phyloP scores from a whole-genome alignment of 2,797 vertebrate species.

The Podarcis lilfordi region DNA sequence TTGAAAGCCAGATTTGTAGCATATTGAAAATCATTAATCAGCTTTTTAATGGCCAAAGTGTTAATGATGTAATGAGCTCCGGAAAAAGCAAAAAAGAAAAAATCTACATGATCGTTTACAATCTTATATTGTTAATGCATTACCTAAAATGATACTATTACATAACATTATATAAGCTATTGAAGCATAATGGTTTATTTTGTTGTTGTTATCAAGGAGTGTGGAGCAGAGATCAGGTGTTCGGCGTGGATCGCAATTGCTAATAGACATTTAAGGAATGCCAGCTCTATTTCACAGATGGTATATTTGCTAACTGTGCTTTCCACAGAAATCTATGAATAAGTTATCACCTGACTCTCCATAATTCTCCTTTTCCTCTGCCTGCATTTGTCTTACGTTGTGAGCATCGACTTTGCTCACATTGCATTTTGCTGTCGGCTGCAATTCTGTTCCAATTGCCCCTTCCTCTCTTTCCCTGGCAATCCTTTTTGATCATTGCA shows the following conservation, averaged over 20 bases:
- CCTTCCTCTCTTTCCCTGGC: not conserved
- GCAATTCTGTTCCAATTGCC: not conserved
- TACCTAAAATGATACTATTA: slow-evolving; percentile 58
- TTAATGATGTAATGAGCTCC: not conserved
- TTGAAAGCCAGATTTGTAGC: not conserved
- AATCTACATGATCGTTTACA: not conserved
- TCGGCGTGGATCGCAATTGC: slow-evolving; percentile 55
- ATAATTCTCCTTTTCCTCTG: slow-evolving; percentile 57
- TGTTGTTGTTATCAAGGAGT: slow-evolving; percentile 60
- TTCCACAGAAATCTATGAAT: slow-evolving; percentile 72
- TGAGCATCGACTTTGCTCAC: slow-evolving; percentile 55
- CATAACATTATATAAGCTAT: slow-evolving; percentile 61
- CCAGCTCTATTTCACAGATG: slow-evolving; percentile 69
- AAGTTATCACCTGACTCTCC: slow-evolving; percentile 69
- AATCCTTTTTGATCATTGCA: not conserved
- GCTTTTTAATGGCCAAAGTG: not conserved
- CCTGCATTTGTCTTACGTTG: slow-evolving; percentile 61
- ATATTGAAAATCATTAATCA: not conserved
- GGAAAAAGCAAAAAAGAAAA: not conserved
- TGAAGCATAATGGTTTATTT: slow-evolving; percentile 50
- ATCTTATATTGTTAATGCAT: not conserved
- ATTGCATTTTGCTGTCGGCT: slow-evolving; percentile 48
- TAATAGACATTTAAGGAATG: slow-evolving; percentile 69
- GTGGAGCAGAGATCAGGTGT: slow-evolving; percentile 60
- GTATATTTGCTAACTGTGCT: slow-evolving; percentile 62